Conservation (phyloP, 2,888 invertebrate genomes). For the Hemicrepidius hirtus region DNA sequence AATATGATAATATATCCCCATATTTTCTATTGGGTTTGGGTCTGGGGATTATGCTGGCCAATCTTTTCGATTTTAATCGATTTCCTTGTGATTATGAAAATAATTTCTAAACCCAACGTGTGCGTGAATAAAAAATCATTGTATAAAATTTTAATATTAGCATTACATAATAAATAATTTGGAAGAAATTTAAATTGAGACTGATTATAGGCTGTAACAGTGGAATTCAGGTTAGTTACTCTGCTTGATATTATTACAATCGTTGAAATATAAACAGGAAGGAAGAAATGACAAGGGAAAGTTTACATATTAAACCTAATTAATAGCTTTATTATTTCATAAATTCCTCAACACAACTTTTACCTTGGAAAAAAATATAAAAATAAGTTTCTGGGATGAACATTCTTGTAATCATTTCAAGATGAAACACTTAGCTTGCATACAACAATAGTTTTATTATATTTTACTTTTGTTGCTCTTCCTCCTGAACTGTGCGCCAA, state of each 20-base stretch:
- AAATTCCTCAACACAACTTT: background rate
- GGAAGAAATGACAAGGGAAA: slow-evolving; percentile 3
- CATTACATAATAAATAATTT: too few species aligned
- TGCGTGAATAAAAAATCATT: too few species aligned
- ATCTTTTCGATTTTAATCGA: too few species aligned
- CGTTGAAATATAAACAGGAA: background rate
- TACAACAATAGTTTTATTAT: background rate
- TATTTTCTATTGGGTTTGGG: too few species aligned
- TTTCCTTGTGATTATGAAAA: too few species aligned
- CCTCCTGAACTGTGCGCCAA: background rate
- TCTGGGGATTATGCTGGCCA: too few species aligned
- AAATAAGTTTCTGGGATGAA: background rate
- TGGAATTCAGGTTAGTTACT: background rate
- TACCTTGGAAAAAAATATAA: background rate
- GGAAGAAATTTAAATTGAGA: too few species aligned
- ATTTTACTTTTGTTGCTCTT: background rate
- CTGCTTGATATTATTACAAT: background rate
- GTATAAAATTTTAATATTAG: too few species aligned
- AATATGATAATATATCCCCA: too few species aligned
- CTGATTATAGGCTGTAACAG: too few species aligned
- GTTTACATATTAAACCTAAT: background rate
- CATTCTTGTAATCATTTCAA: background rate
- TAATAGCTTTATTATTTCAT: background rate
- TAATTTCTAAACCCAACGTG: too few species aligned
- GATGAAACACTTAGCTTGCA: background rate